Evolutionary conservation across 2,113 vertebrate genomes (phyloP).

Genomic region (Craseonycteris thonglongyai): DNA sequence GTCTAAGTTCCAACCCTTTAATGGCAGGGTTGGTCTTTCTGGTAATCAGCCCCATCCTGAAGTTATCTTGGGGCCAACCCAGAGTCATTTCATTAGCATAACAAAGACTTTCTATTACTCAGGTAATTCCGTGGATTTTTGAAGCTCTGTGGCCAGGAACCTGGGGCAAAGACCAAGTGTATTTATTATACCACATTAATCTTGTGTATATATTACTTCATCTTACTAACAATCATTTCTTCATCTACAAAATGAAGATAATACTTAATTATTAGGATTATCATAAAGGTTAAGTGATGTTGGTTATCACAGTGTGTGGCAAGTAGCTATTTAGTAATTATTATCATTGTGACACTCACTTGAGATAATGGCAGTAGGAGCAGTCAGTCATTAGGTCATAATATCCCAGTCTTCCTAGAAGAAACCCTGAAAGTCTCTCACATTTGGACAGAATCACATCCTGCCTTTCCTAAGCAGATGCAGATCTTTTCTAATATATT

Average conservation of each 20-base stretch:
- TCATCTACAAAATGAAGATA: not conserved
- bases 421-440: not conserved
- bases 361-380: not conserved
- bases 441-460: not conserved
- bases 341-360: not conserved
- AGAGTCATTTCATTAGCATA: not conserved
- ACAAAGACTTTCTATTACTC: not conserved
- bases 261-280: not conserved
- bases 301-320: not conserved
- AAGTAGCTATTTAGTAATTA: not conserved
- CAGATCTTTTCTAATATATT: not conserved
- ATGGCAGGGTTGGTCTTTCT: not conserved
- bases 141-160: not conserved
- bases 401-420: not conserved
- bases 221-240: not conserved
- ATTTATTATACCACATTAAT: not conserved
- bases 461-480: not conserved
- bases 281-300: not conserved
- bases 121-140: not conserved
- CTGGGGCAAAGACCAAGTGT: not conserved
- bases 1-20: not conserved
- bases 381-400: not conserved
- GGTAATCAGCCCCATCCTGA: not conserved
- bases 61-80: not conserved
- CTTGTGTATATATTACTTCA: not conserved